phyloP scores from a whole-genome alignment of 2,888 invertebrate genomes.

The Dendrolimus houi region DNA sequence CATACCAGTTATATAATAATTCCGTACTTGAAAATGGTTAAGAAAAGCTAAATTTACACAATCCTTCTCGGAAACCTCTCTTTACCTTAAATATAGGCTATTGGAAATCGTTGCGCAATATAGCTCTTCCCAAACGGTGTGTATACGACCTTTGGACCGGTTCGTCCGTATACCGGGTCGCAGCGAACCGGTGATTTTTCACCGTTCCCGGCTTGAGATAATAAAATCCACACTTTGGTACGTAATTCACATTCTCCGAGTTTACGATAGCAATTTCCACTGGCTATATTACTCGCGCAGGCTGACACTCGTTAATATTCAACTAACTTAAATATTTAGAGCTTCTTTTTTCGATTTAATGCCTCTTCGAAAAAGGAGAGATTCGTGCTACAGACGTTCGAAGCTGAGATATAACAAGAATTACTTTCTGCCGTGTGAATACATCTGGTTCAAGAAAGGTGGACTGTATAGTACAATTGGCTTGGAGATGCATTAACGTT shows the following conservation, averaged over 20 bases:
- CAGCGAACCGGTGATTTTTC: conserved; percentile 38
- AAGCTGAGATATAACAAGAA: no score
- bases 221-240: conserved; percentile 66
- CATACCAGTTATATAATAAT: no score
- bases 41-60: no score
- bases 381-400: no score
- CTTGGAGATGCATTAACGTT: no score
- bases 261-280: conserved; percentile 66
- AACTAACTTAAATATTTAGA: conserved; percentile 15
- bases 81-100: no score
- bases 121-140: not conserved
- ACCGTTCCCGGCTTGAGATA: conserved; percentile 41
- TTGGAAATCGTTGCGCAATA: no score
- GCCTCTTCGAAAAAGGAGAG: not conserved
- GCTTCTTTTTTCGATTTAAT: not conserved
- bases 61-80: no score
- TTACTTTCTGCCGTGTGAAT: no score
- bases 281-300: conserved; percentile 52
- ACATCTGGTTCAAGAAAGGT: no score
- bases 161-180: conserved; percentile 17
- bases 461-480: no score
- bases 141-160: conserved; percentile 16
- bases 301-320: conserved; percentile 66
- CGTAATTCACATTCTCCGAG: conserved; percentile 57
- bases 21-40: no score